phyloP scores from a whole-genome alignment of 2,888 invertebrate species.

The Linnaemya tessellans region DNA sequence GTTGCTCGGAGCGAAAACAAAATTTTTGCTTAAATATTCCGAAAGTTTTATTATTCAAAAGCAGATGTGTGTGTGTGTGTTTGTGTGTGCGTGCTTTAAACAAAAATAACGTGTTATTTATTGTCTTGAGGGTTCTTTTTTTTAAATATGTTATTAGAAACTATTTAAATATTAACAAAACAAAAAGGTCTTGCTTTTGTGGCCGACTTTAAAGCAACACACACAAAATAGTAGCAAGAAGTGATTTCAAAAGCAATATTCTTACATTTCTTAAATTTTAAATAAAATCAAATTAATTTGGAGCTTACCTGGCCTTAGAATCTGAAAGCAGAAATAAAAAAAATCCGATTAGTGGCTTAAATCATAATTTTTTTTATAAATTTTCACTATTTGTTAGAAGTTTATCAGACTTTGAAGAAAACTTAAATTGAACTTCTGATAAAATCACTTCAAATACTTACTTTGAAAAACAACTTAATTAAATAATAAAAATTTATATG shows the following conservation, averaged over 20 bases:
- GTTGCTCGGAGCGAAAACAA: conserved; percentile 56
- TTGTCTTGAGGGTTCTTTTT: conserved; percentile 44
- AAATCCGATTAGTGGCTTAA: conserved; percentile 1
- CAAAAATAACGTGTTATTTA: conserved; percentile 54
- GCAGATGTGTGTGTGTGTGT: conserved; percentile 9
- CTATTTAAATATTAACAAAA: conserved; percentile 29
- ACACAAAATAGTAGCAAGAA: not conserved
- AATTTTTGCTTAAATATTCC: conserved; percentile 43
- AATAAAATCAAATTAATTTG: not conserved
- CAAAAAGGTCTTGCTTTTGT: not conserved
- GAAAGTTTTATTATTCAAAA: conserved; percentile 55
- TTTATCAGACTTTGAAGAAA: conserved; percentile 7
- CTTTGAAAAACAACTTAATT: conserved; percentile 45
- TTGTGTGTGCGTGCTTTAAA: conserved; percentile 35
- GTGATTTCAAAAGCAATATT: not conserved
- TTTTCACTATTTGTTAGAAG: not conserved
- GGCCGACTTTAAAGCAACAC: not conserved
- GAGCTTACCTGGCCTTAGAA: not conserved
- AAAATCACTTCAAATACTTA: conserved; percentile 8
- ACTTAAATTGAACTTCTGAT: not conserved
- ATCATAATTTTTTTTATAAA: not conserved
- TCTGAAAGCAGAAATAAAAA: conserved; percentile 2
- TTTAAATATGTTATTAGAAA: conserved; percentile 11
- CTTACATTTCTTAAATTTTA: not conserved
- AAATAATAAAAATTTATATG: conserved; percentile 32